These are phyloP conservation scores for Nephila pilipes DNA, from an alignment of 1,140 invertebrate species.

Conservation along the genomic window DNA sequence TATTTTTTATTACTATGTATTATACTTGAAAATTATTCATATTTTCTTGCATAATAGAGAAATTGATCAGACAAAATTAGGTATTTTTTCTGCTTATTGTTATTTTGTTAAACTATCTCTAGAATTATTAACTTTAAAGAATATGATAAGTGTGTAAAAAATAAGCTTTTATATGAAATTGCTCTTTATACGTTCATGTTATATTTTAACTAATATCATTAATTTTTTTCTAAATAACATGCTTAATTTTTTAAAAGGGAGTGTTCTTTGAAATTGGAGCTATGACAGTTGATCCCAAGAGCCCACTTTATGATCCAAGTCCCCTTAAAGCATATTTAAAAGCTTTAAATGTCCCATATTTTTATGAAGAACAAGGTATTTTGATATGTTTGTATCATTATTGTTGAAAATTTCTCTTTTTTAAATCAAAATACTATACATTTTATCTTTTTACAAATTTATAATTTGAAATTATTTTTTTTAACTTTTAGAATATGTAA, in stretches of 20 bases:
- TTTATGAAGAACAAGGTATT: constrained; percentile 86
- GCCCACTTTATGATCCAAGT: constrained; percentile 85
- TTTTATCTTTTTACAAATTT: background rate
- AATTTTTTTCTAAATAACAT: background rate
- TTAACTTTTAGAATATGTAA: background rate
- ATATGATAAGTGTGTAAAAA: too few relatives aligned
- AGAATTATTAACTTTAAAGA: too few relatives aligned
- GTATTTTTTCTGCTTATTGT: too few relatives aligned
- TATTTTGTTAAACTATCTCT: too few relatives aligned
- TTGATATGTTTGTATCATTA: background rate
- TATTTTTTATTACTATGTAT: too few relatives aligned
- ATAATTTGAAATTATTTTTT: background rate
- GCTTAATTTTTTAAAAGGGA: constrained; percentile 82
- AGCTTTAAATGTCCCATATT: constrained; percentile 86
- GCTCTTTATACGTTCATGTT: too few relatives aligned
- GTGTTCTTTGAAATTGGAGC: constrained; percentile 89
- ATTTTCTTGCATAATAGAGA: too few relatives aligned
- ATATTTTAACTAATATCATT: background rate
- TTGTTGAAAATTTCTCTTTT: background rate
- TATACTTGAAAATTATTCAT: too few relatives aligned
- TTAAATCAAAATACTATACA: background rate
- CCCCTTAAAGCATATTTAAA: constrained; percentile 87
- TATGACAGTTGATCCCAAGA: constrained; percentile 87
- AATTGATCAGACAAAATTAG: too few relatives aligned
- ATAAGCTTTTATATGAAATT: too few relatives aligned